Evolutionary conservation across 2,888 invertebrate genomes (phyloP), one percentile per base, ranked within the genome.

Genomic region (Notodonta ziczac): DNA sequence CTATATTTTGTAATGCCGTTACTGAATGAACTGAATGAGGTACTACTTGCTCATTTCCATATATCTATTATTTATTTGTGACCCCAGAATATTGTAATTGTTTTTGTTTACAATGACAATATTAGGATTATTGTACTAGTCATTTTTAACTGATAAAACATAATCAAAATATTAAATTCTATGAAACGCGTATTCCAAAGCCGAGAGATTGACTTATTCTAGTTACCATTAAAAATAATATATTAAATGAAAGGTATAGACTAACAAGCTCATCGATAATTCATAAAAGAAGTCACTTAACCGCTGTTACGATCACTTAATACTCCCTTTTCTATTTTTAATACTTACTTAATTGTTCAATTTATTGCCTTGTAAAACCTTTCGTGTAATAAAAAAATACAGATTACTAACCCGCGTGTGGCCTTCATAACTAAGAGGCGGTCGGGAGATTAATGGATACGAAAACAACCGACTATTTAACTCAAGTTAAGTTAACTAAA

Each of bases 401-500:
- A 62, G 70, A 70, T 69, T 68, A 72, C 69, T 63, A 65, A 70
- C 62, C 67, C 58, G 69, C 69, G 85, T 86, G 89, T 88, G 89
- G 88, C 82, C 79, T 78, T 78, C 77, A 77, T 81, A 83, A 85
- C 75, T 72, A 78, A 78, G 77, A 77, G 78, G 79, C 81, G 78
- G 75, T 75, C 76, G 75, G 65, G 70, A 90, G 90, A 93, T 91
- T 88, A 92, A 93, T 89, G 84, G 82, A 83, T 79, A 78, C 82
- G 81, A 84, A 88, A 89, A 86, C 84, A 79, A 80, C 76, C 81
- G 83, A 86, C 85, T 85, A 82, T 88, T 90, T 87, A 89, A 88
- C 78, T 83, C 83, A 90, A 90, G 81, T 88, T 88, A 88, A 88
- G 87, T 88, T 91, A 92, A 91, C 91, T 77, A 86, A 93, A 93